These are phyloP conservation scores for Spheniscus mendiculus DNA, from an alignment of 2,113 vertebrate genomes.

Conservation along the genomic window DNA sequence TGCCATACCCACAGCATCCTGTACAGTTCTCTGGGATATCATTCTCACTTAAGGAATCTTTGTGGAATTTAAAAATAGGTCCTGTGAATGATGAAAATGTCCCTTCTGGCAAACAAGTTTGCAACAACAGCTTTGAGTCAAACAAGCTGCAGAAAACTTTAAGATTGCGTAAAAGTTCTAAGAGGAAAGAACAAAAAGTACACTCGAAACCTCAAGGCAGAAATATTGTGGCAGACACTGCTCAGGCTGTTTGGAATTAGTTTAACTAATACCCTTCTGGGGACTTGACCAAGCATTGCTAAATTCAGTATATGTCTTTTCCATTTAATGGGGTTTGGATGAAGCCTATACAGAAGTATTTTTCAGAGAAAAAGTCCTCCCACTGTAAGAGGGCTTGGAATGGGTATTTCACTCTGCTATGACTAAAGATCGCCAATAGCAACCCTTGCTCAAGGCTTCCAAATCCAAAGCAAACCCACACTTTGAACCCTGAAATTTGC, in stretches of 20 bases:
- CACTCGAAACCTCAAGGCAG: neutral
- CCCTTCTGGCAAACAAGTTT: neutral
- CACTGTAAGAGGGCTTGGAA: neutral
- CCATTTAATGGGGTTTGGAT: neutral
- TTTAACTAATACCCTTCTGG: neutral
- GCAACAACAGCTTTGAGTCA: conserved; percentile 19
- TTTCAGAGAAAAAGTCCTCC: neutral
- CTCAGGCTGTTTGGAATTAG: neutral
- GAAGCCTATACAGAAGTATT: neutral
- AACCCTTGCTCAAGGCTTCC: neutral
- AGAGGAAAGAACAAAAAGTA: conserved; percentile 14
- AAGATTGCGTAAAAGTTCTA: neutral
- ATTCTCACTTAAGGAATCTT: neutral
- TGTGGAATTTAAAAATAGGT: neutral
- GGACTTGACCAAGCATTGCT: neutral
- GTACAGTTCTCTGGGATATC: neutral
- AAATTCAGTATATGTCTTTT: neutral
- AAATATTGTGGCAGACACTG: neutral
- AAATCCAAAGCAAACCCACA: neutral
- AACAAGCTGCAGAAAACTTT: neutral
- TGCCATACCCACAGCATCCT: neutral
- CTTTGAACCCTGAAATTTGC: neutral
- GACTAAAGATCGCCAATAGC: neutral
- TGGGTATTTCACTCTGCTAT: neutral
- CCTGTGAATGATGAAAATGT: neutral